phyloP scores from a whole-genome alignment of 2,797 vertebrate genomes.

The Tarsius wallacei region DNA sequence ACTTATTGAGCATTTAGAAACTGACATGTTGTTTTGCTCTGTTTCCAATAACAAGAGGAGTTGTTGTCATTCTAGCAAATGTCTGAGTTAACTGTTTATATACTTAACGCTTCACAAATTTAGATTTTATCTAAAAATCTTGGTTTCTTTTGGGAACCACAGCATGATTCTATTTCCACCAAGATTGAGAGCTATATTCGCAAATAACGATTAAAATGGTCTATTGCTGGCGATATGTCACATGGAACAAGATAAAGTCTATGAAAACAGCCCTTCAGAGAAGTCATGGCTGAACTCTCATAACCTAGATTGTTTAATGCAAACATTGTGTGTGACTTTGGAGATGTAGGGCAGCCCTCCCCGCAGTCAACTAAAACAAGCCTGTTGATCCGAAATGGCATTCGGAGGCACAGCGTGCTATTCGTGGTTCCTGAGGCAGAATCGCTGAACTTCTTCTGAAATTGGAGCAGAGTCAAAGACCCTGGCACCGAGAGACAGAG shows the following conservation, averaged over 20 bases:
- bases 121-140: slow-evolving; percentile 73
- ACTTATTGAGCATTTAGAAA: slow-evolving; percentile 58
- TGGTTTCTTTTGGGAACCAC: slow-evolving; percentile 53
- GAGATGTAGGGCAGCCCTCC: slow-evolving; percentile 17
- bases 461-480: slow-evolving; percentile 64
- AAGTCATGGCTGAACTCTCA: slow-evolving; percentile 85
- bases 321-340: slow-evolving; percentile 80
- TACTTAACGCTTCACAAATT: slow-evolving; percentile 65
- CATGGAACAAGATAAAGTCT: slow-evolving; percentile 81
- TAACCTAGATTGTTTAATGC: slow-evolving; percentile 82
- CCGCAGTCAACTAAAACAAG: slow-evolving; percentile 31
- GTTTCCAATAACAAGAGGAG: slow-evolving; percentile 75
- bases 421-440: slow-evolving; percentile 63
- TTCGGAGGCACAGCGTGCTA: slow-evolving; percentile 51
- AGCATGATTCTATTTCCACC: slow-evolving; percentile 61
- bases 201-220: slow-evolving; percentile 65
- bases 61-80: slow-evolving; percentile 58
- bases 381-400: slow-evolving; percentile 60
- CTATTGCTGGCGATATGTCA: slow-evolving; percentile 65
- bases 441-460: slow-evolving; percentile 72
- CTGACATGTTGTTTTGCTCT: slow-evolving; percentile 56
- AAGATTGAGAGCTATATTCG: slow-evolving; percentile 63
- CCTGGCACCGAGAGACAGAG: neutral
- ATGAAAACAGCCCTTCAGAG: slow-evolving; percentile 76
- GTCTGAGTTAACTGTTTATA: slow-evolving; percentile 69